Evolutionary conservation across 2,888 invertebrate species (phyloP).

Genomic region (Gibbula magus): DNA sequence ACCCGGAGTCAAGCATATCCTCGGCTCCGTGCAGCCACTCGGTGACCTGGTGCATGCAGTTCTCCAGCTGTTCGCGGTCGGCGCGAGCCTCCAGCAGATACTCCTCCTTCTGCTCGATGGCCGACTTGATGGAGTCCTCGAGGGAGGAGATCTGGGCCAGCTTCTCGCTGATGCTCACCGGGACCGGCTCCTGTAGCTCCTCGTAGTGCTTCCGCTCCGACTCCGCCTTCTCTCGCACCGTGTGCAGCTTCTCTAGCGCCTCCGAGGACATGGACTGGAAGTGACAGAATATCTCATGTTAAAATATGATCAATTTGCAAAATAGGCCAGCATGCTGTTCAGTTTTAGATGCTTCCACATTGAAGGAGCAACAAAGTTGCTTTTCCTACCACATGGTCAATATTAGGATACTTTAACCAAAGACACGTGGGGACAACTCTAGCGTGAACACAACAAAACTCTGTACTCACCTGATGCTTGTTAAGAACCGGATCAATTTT

Average conservation of each 20-base stretch:
- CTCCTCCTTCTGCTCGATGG: conserved; percentile 64
- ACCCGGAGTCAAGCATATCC: conserved; percentile 78
- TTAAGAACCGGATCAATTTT: conserved; percentile 57
- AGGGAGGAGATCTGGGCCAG: conserved; percentile 61
- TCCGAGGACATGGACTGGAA: conserved; percentile 54
- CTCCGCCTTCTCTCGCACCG: conserved; percentile 54
- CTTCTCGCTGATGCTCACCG: conserved; percentile 59
- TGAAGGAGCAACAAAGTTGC: too few relatives aligned
- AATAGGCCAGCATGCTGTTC: too few relatives aligned
- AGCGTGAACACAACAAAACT: too few relatives aligned
- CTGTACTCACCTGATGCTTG: conserved; percentile 59
- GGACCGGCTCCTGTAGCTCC: conserved; percentile 60
- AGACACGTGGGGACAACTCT: too few relatives aligned
- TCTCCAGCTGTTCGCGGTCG: conserved; percentile 63
- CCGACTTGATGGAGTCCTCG: conserved; percentile 60
- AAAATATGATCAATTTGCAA: too few relatives aligned
- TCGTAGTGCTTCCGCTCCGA: conserved; percentile 58
- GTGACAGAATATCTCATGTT: neutral
- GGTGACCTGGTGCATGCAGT: conserved; percentile 62
- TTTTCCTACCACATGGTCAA: too few relatives aligned
- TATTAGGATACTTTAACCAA: too few relatives aligned
- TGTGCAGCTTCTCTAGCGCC: conserved; percentile 56
- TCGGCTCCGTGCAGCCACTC: conserved; percentile 70
- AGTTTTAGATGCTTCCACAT: too few relatives aligned
- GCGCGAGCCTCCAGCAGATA: conserved; percentile 62